Base-by-base conservation (phyloP, 2,888 invertebrate genomes). In the Anthophora plumipes region DNA sequence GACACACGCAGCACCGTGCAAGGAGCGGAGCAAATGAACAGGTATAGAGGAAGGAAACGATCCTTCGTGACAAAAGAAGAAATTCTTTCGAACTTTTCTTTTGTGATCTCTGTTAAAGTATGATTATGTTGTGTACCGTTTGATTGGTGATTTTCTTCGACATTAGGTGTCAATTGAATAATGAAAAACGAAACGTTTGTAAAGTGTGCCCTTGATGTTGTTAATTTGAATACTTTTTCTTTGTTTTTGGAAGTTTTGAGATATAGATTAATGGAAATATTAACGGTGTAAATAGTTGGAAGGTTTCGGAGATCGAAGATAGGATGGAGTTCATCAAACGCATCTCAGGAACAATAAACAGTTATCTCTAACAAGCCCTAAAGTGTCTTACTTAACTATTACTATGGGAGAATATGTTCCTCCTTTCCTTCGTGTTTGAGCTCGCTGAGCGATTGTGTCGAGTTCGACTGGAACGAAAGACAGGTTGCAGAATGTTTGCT, bases 21-120 rank as follows among this genome's bases (percentile, higher is more conserved):
- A 52, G 50, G 54, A 39, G n/a, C 37, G 20, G 46, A 31, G 31
- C 50, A 46, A 46, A n/a, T n/a, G 22, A 17, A 41, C 73, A 70
- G 63, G 54, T 66, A 72, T 22, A 64, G 25, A 50, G 22, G 68
- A 14, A 57, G 80, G 74, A 73, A 84, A 76, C 61, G 71, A 78
- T 80, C 80, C 66, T 72, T 79, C 79, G 73, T 2, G n/a, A n/a
- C 5, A 22, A 4, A 8, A 3, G 31, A 46, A 14, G 11, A n/a
- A 46, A 31, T 20, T 22, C 20, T 57, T 37, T 22, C 6, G 7
- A 72, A 55, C 8, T 46, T 3, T 64, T 12, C 37, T 64, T 12
- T 22, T 9, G 22, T 8, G 52, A 54, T 31, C 31, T 31, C 31
- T 31, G 31, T 4, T 31, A 4, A 31, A 31, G 31, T 4, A 31